Percentiles rank a stretch among this genome's conserved stretches.
Conservation (phyloP, 2,797 vertebrate species). For the Lates japonicus region DNA sequence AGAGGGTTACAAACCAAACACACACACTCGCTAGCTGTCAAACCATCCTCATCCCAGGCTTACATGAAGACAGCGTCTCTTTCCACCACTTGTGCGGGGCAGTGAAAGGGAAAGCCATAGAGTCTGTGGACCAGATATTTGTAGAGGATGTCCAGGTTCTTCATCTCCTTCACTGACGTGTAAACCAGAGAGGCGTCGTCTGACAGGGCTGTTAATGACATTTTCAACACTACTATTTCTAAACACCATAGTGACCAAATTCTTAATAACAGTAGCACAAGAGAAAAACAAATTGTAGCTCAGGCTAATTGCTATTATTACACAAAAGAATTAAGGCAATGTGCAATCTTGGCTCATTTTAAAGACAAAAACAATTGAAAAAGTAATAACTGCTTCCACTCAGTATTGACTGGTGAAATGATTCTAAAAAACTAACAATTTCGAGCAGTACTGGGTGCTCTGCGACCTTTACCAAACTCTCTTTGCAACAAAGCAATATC, state of each 20-base stretch:
- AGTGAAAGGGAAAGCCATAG: conserved; percentile 96
- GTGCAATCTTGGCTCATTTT: conserved; percentile 5
- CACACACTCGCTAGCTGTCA: background rate
- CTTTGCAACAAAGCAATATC: conserved; percentile 45
- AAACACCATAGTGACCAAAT: background rate
- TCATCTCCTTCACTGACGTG: conserved; percentile 99
- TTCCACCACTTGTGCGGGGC: conserved; percentile 95
- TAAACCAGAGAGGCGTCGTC: conserved; percentile 98
- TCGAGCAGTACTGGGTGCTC: background rate
- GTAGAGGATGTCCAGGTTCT: conserved; percentile 98
- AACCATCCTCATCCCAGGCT: conserved; percentile 68
- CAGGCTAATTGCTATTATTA: background rate
- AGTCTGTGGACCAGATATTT: conserved; percentile 98
- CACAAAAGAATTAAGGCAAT: conserved; percentile 2
- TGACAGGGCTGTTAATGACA: conserved; percentile 87
- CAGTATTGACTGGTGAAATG: background rate
- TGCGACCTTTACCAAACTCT: conserved; percentile 29
- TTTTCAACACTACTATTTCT: background rate
- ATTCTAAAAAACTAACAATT: conserved; percentile 29
- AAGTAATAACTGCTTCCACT: background rate
- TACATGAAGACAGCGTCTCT: conserved; percentile 99
- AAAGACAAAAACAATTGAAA: conserved; percentile 27
- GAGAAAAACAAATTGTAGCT: background rate
- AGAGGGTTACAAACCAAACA: conserved; percentile 34
- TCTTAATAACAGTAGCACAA: background rate